phyloP scores from a whole-genome alignment of 2,888 invertebrate genomes.

The Himalopsyche tibetana region DNA sequence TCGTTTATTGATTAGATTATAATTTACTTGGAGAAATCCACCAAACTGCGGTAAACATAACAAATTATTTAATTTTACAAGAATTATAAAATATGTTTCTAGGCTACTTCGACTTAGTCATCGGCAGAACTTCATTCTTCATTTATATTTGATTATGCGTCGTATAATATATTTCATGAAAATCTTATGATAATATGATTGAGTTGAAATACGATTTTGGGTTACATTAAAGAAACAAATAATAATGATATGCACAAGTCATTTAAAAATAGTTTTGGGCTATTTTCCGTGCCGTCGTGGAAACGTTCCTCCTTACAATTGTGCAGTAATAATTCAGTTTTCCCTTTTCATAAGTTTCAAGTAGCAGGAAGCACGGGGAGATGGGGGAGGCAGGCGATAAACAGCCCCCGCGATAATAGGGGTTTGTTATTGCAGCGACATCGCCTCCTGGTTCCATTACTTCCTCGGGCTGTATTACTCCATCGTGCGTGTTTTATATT shows the following conservation, averaged over 20 bases:
- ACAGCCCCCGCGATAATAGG: constrained; percentile 18
- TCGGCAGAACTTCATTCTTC: no score
- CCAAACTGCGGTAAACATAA: no score
- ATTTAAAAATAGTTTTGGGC: constrained; percentile 5
- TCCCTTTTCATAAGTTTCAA: constrained; percentile 26
- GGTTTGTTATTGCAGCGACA: constrained; percentile 29
- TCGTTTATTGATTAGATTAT: no score
- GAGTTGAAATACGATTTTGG: no score
- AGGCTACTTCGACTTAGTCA: no score
- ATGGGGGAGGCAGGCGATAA: not conserved
- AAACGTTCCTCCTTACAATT: not conserved
- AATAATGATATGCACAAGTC: constrained; percentile 21
- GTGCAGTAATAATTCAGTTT: constrained; percentile 30
- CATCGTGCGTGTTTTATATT: constrained; percentile 63
- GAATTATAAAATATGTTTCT: no score
- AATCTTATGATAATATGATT: no score
- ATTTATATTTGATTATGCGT: no score
- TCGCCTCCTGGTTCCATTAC: constrained; percentile 34
- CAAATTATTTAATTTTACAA: no score
- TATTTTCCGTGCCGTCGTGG: not conserved
- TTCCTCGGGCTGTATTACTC: constrained; percentile 6
- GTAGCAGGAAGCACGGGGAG: not conserved
- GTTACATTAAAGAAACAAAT: not conserved
- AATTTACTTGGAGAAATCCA: no score
- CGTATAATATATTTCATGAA: no score